Base-by-base conservation (phyloP, 1,140 invertebrate genomes). In the Steinernema khuongi region DNA sequence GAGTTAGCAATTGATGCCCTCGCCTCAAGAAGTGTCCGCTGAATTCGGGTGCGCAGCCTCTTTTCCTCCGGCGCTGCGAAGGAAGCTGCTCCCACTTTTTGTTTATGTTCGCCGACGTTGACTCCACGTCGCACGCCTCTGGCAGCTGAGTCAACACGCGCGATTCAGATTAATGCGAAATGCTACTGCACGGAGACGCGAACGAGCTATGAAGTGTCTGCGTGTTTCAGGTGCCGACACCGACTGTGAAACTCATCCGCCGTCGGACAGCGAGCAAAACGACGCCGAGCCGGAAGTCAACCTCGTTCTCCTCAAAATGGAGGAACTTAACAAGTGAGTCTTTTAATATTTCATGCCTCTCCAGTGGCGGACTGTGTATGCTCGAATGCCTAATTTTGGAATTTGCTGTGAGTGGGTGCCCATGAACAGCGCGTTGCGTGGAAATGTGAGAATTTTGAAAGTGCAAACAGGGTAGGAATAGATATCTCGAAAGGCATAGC, bases 251-350 rank as follows among this genome's bases (percentile, higher is more conserved):
- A 81, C 81, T 29, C 69, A 74, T 66, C 81, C 80, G 0, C 79
- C 81, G 4, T 81, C 80, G 18, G 79, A 81, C 67, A 50, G 28
- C 18, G 81, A 81, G 60, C 43, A 70, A 26, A 69, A 31, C 28
- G 75, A 41, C 19, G 31, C 60, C 17, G 71, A 70, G 26, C 32
- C 72, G 31, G 81, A 83, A 75, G 72, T 83, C 41, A 72, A 77
- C 31, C 69, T 73, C 22, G 30, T 83, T 11, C 76, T 83, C 19
- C 68, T 67, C 67, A 83, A 83, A 77, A 83, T 83, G 82, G 82
- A 83, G 69, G 79, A 85, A 69, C 68, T 83, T n/a, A 83, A 83
- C 70, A 76, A 71, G 81, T 82, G 29, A 1, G 79, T 43, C 29
- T 11, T 29, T 76, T 26, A 7, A 1, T 76, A 76, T 67, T 29